Conservation (phyloP, 2,888 invertebrate species). For the Andrena hattorfiana region DNA sequence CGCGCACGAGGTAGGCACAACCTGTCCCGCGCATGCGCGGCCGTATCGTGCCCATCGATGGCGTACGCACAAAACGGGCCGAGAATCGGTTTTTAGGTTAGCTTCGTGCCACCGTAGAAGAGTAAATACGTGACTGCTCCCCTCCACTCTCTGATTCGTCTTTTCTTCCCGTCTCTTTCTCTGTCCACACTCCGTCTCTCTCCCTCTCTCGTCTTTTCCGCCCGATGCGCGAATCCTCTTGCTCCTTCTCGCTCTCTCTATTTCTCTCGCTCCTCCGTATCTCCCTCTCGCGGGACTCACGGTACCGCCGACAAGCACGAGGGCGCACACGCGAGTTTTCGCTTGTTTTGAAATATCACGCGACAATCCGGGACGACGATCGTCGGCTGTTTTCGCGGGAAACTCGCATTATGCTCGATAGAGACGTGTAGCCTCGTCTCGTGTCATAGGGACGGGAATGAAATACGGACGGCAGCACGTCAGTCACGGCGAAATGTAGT, state of each 20-base stretch:
- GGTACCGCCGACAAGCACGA: conserved; percentile 60
- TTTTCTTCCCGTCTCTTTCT: conserved; percentile 25
- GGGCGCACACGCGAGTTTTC: conserved; percentile 61
- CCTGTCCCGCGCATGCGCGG: conserved; percentile 66
- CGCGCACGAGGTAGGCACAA: conserved; percentile 66
- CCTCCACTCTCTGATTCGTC: conserved; percentile 39
- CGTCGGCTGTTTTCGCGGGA: conserved; percentile 57
- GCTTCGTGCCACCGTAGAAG: conserved; percentile 54
- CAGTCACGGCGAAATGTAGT: not conserved
- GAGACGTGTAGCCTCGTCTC: conserved; percentile 24
- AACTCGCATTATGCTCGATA: conserved; percentile 23
- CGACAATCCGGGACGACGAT: conserved; percentile 41
- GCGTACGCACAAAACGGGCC: conserved; percentile 49
- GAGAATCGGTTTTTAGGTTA: conserved; percentile 70
- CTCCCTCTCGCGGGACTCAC: conserved; percentile 46
- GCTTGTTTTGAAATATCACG: conserved; percentile 70
- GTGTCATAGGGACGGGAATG: not conserved
- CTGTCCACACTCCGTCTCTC: not conserved
- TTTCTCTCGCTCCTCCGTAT: conserved; percentile 33
- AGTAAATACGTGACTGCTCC: conserved; percentile 63
- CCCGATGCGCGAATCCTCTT: conserved; percentile 27
- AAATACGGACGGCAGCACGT: not conserved
- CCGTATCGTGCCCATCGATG: conserved; percentile 55
- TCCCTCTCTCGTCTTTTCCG: conserved; percentile 19
- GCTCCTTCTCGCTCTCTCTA: conserved; percentile 38